Conservation (phyloP, 2,888 invertebrate species). For the Chloroclystis v-ata region DNA sequence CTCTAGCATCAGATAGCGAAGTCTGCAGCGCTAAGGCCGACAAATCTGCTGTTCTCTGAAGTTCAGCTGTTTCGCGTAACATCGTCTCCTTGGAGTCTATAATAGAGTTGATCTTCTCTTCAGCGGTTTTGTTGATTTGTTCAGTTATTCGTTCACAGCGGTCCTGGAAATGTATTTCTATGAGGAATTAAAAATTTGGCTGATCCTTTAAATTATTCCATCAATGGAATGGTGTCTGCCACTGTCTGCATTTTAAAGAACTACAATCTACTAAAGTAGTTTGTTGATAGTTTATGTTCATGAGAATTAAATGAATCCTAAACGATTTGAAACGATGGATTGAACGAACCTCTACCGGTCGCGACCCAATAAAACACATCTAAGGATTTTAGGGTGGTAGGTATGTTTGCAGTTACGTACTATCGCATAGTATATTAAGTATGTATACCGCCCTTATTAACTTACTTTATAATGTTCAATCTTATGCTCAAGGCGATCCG, state of each 20-base stretch:
- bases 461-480: conserved; percentile 75
- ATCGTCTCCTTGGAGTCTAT: conserved; percentile 60
- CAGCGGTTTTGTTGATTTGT: conserved; percentile 71
- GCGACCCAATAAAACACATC: too few species aligned
- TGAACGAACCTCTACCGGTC: too few species aligned
- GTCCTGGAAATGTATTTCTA: conserved; percentile 43
- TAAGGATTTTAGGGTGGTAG: too few species aligned
- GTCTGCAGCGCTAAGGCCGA: conserved; percentile 65
- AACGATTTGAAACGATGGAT: too few species aligned
- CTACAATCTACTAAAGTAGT: too few species aligned
- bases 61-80: conserved; percentile 57
- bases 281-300: too few species aligned
- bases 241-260: too few species aligned
- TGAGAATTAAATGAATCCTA: too few species aligned
- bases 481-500: conserved; percentile 73
- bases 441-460: neutral
- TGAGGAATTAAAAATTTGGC: neutral
- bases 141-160: conserved; percentile 74
- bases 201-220: too few species aligned
- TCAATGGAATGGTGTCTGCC: too few species aligned
- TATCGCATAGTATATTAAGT: too few species aligned
- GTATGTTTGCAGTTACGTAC: too few species aligned
- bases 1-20: conserved; percentile 63
- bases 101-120: conserved; percentile 73
- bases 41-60: conserved; percentile 65